A percentile compares a stretch with the other conserved stretches of the same genome.
phyloP scores from a whole-genome alignment of 2,797 vertebrate species.

The Alcedo atthis region DNA sequence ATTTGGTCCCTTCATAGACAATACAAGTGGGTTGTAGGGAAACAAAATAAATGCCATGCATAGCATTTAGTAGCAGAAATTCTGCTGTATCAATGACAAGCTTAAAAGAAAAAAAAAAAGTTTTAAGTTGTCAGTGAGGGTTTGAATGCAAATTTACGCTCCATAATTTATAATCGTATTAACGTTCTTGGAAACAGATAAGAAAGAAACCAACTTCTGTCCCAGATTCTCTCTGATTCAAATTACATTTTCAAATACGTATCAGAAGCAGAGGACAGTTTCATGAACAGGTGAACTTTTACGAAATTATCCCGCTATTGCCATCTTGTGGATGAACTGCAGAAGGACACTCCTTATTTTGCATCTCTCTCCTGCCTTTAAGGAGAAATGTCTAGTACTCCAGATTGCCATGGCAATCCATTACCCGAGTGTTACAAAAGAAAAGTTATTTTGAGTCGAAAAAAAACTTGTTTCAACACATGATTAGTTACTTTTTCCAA shows the following conservation, averaged over 20 bases:
- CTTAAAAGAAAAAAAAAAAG: neutral
- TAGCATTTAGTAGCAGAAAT: neutral
- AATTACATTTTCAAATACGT: constrained; percentile 53
- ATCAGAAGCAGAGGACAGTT: neutral
- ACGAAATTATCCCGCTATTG: constrained; percentile 60
- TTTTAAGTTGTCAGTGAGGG: neutral
- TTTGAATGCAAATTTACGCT: neutral
- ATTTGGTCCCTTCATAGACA: neutral
- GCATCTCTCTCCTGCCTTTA: neutral
- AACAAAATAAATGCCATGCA: neutral
- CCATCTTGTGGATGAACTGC: constrained; percentile 71
- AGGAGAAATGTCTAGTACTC: neutral
- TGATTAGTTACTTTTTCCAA: neutral
- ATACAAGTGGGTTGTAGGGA: neutral
- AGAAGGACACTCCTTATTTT: neutral
- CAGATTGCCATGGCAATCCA: neutral
- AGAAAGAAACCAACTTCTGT: neutral
- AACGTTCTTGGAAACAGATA: neutral
- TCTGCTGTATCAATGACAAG: neutral
- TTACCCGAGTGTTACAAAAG: neutral
- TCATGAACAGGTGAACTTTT: neutral
- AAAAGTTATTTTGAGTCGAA: neutral
- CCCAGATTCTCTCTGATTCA: constrained; percentile 33
- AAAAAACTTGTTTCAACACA: neutral
- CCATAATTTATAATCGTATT: neutral